Conservation (phyloP, 2,888 invertebrate species). For the Polymixis flavicincta region DNA sequence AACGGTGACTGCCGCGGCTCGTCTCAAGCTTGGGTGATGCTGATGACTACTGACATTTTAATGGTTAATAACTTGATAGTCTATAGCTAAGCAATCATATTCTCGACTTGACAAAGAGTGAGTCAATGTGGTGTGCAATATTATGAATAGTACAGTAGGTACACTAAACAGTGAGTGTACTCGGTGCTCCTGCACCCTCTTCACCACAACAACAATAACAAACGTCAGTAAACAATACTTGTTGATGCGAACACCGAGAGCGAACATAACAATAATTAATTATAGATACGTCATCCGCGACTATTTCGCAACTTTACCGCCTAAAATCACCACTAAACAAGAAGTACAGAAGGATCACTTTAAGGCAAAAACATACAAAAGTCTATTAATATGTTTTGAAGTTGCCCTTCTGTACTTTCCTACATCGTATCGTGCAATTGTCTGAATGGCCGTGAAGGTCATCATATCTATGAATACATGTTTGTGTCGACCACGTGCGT, state of each 20-base stretch:
- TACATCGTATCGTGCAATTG: background rate
- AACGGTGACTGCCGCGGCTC: background rate
- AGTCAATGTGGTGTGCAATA: no score
- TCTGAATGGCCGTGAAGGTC: conserved; percentile 20
- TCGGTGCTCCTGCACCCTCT: conserved; percentile 3
- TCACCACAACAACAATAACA: background rate
- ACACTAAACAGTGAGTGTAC: conserved; percentile 13
- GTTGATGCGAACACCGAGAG: background rate
- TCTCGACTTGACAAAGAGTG: background rate
- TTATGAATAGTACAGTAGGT: background rate
- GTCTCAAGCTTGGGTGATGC: background rate
- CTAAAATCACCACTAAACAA: background rate
- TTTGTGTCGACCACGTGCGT: conserved; percentile 1
- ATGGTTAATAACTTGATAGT: background rate
- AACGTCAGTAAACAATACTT: background rate
- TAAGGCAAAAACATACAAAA: background rate
- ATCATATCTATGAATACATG: background rate
- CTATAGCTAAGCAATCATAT: background rate
- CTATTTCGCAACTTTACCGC: conserved; percentile 3
- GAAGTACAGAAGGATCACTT: conserved; percentile 9
- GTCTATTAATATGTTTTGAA: background rate
- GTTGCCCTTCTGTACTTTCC: background rate
- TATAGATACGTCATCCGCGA: background rate
- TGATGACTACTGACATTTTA: background rate
- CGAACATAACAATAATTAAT: background rate